A percentile compares a stretch with the other conserved stretches of the same genome.
Conservation (phyloP, 2,113 vertebrate genomes). For the Acrocephalus arundinaceus region DNA sequence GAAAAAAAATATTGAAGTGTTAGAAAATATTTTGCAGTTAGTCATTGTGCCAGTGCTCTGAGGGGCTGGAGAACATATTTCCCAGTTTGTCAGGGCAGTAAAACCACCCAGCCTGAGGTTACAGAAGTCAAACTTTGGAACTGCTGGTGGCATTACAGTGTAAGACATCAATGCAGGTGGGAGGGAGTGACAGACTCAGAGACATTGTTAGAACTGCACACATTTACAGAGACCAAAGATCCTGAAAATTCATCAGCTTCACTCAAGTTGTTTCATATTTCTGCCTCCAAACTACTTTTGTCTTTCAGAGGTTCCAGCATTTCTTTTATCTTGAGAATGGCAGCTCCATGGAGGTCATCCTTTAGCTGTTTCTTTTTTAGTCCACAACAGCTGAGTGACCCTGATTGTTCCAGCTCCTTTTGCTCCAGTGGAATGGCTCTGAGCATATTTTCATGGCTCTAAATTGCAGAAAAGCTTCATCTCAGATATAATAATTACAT, state of each 20-base stretch:
- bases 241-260: not conserved
- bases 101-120: not conserved
- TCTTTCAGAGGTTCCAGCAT: not conserved
- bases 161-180: fast-evolving
- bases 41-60: not conserved
- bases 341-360: not conserved
- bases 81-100: not conserved
- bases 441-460: not conserved
- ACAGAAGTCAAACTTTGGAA: not conserved
- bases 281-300: not conserved
- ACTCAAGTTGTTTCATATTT: not conserved
- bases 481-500: not conserved
- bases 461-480: not conserved
- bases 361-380: not conserved
- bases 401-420: not conserved
- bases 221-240: not conserved
- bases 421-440: not conserved
- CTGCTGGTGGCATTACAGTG: not conserved
- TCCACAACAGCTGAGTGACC: not conserved
- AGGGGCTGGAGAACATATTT: not conserved
- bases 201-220: too few species aligned
- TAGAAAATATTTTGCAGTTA: not conserved
- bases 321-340: not conserved
- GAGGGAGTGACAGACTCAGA: not conserved
- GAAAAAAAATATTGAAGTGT: not conserved